These are phyloP conservation scores for Hartigia nigra DNA, from an alignment of 2,888 invertebrate species.

Conservation along the genomic window DNA sequence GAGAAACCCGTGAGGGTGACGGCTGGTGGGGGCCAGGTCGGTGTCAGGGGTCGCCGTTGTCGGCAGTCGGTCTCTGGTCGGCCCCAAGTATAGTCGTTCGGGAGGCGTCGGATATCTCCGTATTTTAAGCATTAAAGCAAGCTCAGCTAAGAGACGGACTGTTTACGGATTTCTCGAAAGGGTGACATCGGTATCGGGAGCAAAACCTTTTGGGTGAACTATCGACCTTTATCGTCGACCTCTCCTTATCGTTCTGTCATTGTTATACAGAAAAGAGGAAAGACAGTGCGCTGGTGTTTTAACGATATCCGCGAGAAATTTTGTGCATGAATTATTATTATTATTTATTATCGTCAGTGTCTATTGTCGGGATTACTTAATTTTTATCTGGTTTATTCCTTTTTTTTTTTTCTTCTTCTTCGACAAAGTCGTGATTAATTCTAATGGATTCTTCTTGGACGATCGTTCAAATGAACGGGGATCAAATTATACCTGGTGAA, in stretches of 20 bases:
- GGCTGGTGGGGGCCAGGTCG: constrained; percentile 48
- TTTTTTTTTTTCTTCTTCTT: background rate
- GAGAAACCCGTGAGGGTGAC: constrained; percentile 57
- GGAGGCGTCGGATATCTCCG: constrained; percentile 39
- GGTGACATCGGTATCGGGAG: constrained; percentile 4
- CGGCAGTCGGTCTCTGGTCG: constrained; percentile 65
- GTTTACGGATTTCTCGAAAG: constrained; percentile 3
- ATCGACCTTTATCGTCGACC: background rate
- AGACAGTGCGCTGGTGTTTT: background rate
- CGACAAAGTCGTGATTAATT: background rate
- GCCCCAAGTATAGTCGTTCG: constrained; percentile 62
- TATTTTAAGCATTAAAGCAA: constrained; percentile 1
- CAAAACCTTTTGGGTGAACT: background rate
- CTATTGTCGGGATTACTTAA: background rate
- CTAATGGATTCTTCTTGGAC: background rate
- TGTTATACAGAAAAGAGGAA: background rate
- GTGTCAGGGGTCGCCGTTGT: constrained; percentile 65
- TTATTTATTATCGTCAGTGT: background rate
- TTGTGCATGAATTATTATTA: background rate
- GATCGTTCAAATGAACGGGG: background rate
- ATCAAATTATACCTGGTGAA: background rate
- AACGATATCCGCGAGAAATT: background rate
- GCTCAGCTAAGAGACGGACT: constrained; percentile 9
- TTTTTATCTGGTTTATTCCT: background rate
- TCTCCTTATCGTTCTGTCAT: background rate